phyloP scores from a whole-genome alignment of 2,113 vertebrate genomes.

The Thamnophis sirtalis region DNA sequence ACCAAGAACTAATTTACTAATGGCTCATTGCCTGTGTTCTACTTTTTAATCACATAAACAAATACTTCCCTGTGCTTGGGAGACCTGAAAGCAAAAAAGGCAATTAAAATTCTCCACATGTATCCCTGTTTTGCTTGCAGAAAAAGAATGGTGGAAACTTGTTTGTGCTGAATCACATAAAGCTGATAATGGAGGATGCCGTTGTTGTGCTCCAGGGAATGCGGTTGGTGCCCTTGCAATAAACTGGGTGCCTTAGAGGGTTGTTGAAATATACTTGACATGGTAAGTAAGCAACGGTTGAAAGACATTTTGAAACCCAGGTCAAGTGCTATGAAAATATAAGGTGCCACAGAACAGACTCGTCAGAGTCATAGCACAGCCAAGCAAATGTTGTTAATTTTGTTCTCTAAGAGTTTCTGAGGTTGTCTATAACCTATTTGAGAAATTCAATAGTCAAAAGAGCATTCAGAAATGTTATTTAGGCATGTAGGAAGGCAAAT shows the following conservation, averaged over 20 bases:
- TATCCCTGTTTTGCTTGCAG: background rate
- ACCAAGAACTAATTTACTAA: conserved; percentile 13
- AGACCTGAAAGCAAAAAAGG: background rate
- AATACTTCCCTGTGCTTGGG: background rate
- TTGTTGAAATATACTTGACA: conserved; percentile 22
- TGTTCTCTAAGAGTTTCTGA: background rate
- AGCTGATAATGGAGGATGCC: background rate
- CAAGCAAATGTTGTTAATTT: background rate
- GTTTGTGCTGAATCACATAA: conserved; percentile 7
- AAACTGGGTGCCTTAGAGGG: background rate
- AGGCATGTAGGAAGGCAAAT: background rate
- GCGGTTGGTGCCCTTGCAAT: background rate
- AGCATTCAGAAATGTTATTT: background rate
- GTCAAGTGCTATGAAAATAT: background rate
- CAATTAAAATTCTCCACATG: background rate
- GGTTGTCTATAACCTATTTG: background rate
- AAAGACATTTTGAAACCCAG: background rate
- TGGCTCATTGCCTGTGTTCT: background rate
- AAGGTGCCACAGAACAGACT: background rate
- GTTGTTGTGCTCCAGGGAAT: background rate
- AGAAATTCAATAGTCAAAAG: background rate
- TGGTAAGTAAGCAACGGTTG: background rate
- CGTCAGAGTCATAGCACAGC: background rate
- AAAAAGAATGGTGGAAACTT: background rate
- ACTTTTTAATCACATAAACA: conserved; percentile 5